Evolutionary conservation across 1,140 invertebrate genomes (phyloP).

Genomic region (Musca domestica): DNA sequence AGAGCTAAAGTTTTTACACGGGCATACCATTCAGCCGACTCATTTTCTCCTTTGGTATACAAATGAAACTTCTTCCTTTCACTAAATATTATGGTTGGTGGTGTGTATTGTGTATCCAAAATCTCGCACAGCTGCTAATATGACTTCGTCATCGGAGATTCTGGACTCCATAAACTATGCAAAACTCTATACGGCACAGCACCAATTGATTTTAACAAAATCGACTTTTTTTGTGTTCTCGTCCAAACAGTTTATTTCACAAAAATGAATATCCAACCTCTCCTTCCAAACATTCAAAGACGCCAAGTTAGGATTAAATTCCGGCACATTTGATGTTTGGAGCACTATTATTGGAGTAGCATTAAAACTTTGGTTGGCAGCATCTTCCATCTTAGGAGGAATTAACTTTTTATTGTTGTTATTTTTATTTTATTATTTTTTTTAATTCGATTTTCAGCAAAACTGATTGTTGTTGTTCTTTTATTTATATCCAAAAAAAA

Average conservation of each 20-base stretch:
- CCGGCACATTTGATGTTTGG: neutral
- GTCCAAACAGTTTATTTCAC: neutral
- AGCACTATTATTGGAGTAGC: neutral
- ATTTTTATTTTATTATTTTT: no score
- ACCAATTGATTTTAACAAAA: conserved; percentile 6
- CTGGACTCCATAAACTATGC: conserved; percentile 9
- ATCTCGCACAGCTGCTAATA: conserved; percentile 11
- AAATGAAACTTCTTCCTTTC: conserved; percentile 8
- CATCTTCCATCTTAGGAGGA: no score
- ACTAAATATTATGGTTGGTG: conserved; percentile 3
- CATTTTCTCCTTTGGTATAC: neutral
- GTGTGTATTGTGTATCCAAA: conserved; percentile 1
- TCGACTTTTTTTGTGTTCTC: neutral
- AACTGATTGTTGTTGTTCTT: no score
- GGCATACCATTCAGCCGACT: conserved; percentile 7
- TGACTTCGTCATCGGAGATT: neutral
- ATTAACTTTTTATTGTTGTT: no score
- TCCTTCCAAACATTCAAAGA: neutral
- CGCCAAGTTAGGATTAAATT: neutral
- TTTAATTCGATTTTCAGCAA: no score
- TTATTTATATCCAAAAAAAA: no score
- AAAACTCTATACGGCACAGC: neutral
- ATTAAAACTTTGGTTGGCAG: no score
- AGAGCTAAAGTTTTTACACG: conserved; percentile 8
- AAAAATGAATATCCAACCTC: neutral